These are phyloP conservation scores for Micrastur ruficollis DNA, from an alignment of 2,797 vertebrate species.

Conservation along the genomic window DNA sequence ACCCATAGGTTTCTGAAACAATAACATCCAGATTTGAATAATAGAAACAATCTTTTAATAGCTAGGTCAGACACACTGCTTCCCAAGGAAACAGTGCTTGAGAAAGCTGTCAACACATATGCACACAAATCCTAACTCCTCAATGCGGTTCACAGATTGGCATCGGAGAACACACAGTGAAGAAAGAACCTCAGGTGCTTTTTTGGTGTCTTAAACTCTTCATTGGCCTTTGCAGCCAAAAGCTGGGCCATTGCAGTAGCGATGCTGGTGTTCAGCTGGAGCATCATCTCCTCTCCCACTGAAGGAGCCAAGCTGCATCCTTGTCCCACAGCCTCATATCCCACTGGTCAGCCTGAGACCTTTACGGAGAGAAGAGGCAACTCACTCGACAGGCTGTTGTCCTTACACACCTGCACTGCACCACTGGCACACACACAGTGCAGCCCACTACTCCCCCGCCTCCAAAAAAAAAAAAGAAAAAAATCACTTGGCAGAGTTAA, in stretches of 20 bases:
- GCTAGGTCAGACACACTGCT: not conserved
- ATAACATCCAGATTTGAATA: not conserved
- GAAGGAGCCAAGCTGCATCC: not conserved
- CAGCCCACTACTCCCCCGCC: fast-evolving
- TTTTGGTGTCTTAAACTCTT: not conserved
- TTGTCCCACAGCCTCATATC: not conserved
- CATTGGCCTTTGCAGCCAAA: not conserved
- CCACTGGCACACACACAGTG: not conserved
- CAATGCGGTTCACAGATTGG: not conserved
- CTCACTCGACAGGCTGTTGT: not conserved
- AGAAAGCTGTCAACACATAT: no score
- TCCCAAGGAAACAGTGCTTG: not conserved
- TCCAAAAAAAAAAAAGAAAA: not conserved
- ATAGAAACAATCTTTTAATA: not conserved
- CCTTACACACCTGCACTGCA: not conserved
- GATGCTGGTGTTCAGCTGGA: not conserved
- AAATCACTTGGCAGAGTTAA: not conserved
- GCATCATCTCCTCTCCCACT: not conserved
- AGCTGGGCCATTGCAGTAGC: not conserved
- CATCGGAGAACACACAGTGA: not conserved
- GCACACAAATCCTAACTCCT: no score
- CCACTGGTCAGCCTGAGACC: not conserved
- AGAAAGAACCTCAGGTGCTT: not conserved
- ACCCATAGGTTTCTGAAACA: not conserved
- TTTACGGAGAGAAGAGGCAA: not conserved